phyloP scores from a whole-genome alignment of 2,888 invertebrate species.

The Nesidiocoris tenuis region DNA sequence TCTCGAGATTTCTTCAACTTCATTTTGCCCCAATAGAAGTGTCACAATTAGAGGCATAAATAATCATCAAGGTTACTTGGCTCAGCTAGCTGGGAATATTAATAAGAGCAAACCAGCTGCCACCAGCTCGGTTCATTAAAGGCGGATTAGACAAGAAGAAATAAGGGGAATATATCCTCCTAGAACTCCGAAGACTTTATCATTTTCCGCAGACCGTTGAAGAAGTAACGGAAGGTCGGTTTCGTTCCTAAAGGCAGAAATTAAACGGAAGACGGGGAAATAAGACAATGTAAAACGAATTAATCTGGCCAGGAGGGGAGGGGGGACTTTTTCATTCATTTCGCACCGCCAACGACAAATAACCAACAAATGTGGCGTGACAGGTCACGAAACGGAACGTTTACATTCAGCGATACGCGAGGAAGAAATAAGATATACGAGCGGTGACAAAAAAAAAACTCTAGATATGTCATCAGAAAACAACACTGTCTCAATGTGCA shows the following conservation, averaged over 20 bases:
- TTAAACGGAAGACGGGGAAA: not conserved
- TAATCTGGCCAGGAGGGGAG: not conserved
- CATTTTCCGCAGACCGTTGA: slow-evolving; percentile 11
- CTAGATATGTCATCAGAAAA: not conserved
- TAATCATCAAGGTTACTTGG: slow-evolving; percentile 35
- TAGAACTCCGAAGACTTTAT: slow-evolving; percentile 24
- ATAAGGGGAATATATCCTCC: slow-evolving; percentile 26
- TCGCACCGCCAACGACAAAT: not conserved
- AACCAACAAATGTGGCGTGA: not conserved
- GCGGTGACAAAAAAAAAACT: not conserved
- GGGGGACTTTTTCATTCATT: not conserved
- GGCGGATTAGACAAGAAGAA: slow-evolving; percentile 31
- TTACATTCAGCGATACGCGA: not conserved
- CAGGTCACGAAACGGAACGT: not conserved
- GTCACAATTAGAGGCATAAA: slow-evolving; percentile 32
- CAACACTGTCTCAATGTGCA: not conserved
- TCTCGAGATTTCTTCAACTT: slow-evolving; percentile 1
- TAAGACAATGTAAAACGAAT: not conserved
- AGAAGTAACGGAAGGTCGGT: not conserved
- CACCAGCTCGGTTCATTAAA: slow-evolving; percentile 30
- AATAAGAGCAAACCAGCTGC: slow-evolving; percentile 38
- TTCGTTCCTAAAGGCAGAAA: not conserved
- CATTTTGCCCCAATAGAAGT: not conserved
- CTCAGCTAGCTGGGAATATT: slow-evolving; percentile 24
- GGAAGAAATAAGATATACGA: not conserved